phyloP scores from a whole-genome alignment of 2,888 invertebrate genomes.

The Stegana nigrithorax region DNA sequence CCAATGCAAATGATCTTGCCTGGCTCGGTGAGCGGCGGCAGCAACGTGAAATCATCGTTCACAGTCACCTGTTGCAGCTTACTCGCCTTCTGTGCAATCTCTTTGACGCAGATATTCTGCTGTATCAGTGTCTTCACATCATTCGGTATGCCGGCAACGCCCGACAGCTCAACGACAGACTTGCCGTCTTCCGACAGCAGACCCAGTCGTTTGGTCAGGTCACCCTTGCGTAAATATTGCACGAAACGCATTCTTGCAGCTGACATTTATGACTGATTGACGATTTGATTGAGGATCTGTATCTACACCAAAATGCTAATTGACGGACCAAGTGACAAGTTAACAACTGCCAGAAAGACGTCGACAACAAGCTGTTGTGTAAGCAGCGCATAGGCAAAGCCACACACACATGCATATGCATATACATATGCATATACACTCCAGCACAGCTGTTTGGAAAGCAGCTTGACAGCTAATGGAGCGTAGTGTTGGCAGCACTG shows the following conservation, averaged over 20 bases:
- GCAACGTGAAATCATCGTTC: constrained; percentile 43
- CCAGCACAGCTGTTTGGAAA: no score
- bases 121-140: constrained; percentile 70
- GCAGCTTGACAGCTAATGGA: no score
- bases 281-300: no score
- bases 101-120: constrained; percentile 57
- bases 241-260: constrained; percentile 71
- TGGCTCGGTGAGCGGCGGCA: constrained; percentile 81
- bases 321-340: not conserved
- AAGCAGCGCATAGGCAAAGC: no score
- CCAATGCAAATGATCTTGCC: constrained; percentile 90
- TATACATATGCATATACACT: no score
- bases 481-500: no score
- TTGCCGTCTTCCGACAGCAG: constrained; percentile 75
- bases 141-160: constrained; percentile 60
- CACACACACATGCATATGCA: no score
- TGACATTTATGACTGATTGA: constrained; percentile 14
- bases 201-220: constrained; percentile 75
- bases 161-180: constrained; percentile 75
- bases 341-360: not conserved
- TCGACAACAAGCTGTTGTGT: no score
- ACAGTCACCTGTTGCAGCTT: constrained; percentile 37
- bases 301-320: not conserved
- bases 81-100: constrained; percentile 56
- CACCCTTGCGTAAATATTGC: constrained; percentile 75